Evolutionary conservation across 1,140 invertebrate species (phyloP).

Genomic region (Drosophila pallidifrons): DNA sequence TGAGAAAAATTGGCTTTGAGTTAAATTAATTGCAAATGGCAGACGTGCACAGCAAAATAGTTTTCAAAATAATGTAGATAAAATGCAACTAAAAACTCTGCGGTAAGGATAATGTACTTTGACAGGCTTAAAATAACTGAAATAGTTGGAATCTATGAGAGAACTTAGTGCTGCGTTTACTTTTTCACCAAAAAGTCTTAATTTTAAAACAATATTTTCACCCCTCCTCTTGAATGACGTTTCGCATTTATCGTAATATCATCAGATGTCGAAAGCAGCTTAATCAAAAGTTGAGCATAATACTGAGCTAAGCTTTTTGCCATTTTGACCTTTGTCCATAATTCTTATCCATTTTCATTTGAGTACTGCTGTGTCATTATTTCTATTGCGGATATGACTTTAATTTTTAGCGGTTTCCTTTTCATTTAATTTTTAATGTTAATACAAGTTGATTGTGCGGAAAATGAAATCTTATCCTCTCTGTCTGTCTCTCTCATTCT

Average conservation of each 20-base stretch:
- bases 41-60: conserved; percentile 40
- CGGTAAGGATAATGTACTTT: conserved; percentile 25
- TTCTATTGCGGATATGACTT: conserved; percentile 66
- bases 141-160: neutral
- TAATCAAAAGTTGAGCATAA: conserved; percentile 1
- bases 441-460: conserved; percentile 71
- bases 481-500: too few species aligned
- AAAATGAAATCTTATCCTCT: conserved; percentile 55
- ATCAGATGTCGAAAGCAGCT: conserved; percentile 18
- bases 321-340: conserved; percentile 3
- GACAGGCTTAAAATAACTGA: conserved; percentile 16
- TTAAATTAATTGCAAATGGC: conserved; percentile 53
- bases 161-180: neutral
- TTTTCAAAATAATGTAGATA: conserved; percentile 39
- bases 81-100: conserved; percentile 24
- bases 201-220: conserved; percentile 6
- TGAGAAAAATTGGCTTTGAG: conserved; percentile 57
- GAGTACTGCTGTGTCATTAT: conserved; percentile 42
- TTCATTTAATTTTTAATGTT: conserved; percentile 67
- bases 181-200: neutral
- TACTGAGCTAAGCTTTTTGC: neutral
- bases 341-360: conserved; percentile 2
- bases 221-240: neutral
- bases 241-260: conserved; percentile 25
- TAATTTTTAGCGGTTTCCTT: conserved; percentile 63